phyloP scores from a whole-genome alignment of 2,113 vertebrate genomes.

The Gallinago undulata region DNA sequence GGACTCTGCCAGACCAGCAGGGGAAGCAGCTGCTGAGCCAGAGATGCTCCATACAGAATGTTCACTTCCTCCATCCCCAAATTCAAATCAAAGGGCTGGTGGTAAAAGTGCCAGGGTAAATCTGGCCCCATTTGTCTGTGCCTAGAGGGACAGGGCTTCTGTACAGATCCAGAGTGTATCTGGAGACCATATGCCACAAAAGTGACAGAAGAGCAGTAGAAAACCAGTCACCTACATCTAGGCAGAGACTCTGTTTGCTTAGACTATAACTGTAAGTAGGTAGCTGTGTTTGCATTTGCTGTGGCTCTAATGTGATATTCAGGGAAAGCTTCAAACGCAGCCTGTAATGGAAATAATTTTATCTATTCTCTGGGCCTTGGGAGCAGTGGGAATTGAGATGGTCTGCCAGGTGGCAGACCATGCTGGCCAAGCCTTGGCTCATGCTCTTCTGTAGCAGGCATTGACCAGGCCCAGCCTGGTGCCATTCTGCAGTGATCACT shows the following conservation, averaged over 20 bases:
- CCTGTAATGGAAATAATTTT: neutral
- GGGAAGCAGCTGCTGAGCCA: neutral
- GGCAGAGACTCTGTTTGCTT: neutral
- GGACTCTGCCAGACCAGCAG: slow-evolving; percentile 36
- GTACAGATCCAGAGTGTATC: neutral
- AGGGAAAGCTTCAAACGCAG: neutral
- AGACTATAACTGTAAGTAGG: neutral
- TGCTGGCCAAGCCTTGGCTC: neutral
- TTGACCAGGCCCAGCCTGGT: neutral
- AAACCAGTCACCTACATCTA: neutral
- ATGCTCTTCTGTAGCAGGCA: neutral
- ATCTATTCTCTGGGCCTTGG: neutral
- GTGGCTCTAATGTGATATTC: neutral
- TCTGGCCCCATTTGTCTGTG: neutral
- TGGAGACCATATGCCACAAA: neutral
- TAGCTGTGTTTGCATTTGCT: neutral
- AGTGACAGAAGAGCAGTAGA: neutral
- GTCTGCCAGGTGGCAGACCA: neutral
- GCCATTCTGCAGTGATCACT: neutral
- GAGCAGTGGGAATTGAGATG: neutral
- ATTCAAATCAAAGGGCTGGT: neutral
- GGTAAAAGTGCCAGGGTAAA: neutral
- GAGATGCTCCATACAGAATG: neutral
- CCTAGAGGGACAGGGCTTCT: neutral
- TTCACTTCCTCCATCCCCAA: neutral